Base-by-base conservation (phyloP, 2,113 vertebrate species). In the Elachura formosa region DNA sequence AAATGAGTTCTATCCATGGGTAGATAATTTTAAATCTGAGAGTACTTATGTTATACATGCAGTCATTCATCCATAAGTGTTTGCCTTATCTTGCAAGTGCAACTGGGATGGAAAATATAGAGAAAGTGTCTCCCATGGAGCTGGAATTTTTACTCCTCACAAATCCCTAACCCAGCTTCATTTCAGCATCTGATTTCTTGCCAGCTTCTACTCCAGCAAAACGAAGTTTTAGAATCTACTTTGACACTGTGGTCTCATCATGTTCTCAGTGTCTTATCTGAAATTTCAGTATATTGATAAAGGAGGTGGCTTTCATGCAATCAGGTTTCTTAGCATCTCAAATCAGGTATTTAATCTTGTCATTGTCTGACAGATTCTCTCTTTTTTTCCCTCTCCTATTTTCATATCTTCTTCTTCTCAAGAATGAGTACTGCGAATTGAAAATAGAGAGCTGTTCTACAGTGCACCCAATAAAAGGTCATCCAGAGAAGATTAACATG, bases 21-120 rank as follows among this genome's bases (percentile, higher is more conserved):
- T 8, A 83, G 62, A 83, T 80, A 76, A 96, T 92, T 87, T 93
- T 66, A 92, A 94, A 90, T 87, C 54, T 38, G 49, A 76, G 49
- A 10, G 41, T 56, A 45, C 62, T 91, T 83, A 56, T 62, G 86
- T 85, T 85, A 66, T 73, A 69, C 41, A 46, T 63, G 40, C 45
- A 87, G 69, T 20, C 67, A 80, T 76, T 92, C 83, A 67, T 74
- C 82, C 88, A 79, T 63, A 46, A 93, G 63, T 21, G 9, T 66
- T 80, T 88, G 87, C 33, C 59, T 93, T 63, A 80, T 80, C 92
- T 92, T 84, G 21, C 24, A 90, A 94, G 58, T 46, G 29, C 59
- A 74, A 31, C 43, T 93, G 3, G 1, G 22, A 63, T 55, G 34
- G 26, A 92, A 95, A 95, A 90, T 40, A 31, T 7, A 76, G 71